phyloP scores from a whole-genome alignment of 2,113 vertebrate species.

The Embiotoca jacksoni region DNA sequence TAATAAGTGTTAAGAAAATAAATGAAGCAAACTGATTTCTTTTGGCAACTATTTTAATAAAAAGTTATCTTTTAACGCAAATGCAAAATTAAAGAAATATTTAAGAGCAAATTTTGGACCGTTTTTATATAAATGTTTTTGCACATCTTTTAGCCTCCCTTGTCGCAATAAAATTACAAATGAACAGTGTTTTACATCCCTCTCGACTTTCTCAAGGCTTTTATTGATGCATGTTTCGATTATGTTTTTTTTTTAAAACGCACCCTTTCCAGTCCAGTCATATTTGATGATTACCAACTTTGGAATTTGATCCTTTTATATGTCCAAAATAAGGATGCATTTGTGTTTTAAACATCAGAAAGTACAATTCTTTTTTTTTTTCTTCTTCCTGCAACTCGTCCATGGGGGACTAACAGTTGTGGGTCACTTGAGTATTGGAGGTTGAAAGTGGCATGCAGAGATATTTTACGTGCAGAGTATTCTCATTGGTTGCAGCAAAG shows the following conservation, averaged over 20 bases:
- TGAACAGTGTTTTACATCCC: slow-evolving; percentile 4
- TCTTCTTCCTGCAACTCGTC: neutral
- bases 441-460: slow-evolving; percentile 55
- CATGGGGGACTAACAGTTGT: neutral
- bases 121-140: slow-evolving; percentile 22
- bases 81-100: neutral
- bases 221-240: slow-evolving; percentile 16
- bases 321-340: neutral
- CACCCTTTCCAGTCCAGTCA: slow-evolving; percentile 3
- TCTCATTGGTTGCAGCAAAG: slow-evolving; percentile 49
- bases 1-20: neutral
- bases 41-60: neutral
- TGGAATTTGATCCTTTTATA: slow-evolving; percentile 15
- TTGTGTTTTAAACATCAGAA: neutral
- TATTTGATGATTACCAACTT: slow-evolving; percentile 19
- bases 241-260: slow-evolving; percentile 23
- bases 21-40: neutral
- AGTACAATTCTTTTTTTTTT: neutral
- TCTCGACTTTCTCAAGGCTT: neutral
- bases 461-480: slow-evolving; percentile 58
- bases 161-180: neutral
- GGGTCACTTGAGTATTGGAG: slow-evolving; percentile 49
- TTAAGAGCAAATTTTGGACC: neutral
- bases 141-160: neutral
- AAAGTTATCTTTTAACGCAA: neutral